These are phyloP conservation scores for Deilephila porcellus DNA, from an alignment of 2,888 invertebrate genomes.

Conservation along the genomic window DNA sequence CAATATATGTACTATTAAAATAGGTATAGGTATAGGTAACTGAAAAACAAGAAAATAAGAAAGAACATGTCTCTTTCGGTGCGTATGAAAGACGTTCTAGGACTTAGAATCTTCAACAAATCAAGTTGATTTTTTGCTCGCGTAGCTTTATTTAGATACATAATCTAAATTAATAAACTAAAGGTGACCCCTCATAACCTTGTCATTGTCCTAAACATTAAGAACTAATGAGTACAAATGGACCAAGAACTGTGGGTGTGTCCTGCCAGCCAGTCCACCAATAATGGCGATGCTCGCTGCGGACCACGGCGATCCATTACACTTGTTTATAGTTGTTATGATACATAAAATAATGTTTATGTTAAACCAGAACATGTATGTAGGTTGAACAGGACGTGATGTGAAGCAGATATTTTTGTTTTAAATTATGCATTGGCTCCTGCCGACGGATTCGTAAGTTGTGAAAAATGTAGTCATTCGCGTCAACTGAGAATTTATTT, in stretches of 20 bases:
- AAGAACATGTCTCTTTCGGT: too few species aligned
- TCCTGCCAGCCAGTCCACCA: neutral
- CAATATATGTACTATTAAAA: too few species aligned
- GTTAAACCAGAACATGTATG: neutral
- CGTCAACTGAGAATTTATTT: neutral
- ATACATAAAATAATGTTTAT: constrained; percentile 9
- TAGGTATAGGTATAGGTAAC: too few species aligned
- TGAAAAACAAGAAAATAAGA: too few species aligned
- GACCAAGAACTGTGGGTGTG: constrained; percentile 1
- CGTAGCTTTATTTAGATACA: neutral
- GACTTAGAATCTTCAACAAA: neutral
- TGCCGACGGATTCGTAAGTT: neutral
- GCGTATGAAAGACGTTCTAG: too few species aligned
- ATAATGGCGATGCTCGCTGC: constrained; percentile 6
- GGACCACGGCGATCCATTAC: neutral
- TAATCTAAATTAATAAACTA: neutral
- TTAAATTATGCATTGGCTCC: neutral
- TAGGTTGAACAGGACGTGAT: constrained; percentile 16
- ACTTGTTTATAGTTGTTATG: constrained; percentile 7
- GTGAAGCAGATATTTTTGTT: constrained; percentile 3
- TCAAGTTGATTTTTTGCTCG: neutral
- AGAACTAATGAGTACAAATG: neutral
- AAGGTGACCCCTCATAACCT: constrained; percentile 15
- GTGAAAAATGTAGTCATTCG: neutral
- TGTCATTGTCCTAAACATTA: constrained; percentile 3